phyloP scores from a whole-genome alignment of 2,113 vertebrate genomes.

The Thalassarche chlororhynchos region DNA sequence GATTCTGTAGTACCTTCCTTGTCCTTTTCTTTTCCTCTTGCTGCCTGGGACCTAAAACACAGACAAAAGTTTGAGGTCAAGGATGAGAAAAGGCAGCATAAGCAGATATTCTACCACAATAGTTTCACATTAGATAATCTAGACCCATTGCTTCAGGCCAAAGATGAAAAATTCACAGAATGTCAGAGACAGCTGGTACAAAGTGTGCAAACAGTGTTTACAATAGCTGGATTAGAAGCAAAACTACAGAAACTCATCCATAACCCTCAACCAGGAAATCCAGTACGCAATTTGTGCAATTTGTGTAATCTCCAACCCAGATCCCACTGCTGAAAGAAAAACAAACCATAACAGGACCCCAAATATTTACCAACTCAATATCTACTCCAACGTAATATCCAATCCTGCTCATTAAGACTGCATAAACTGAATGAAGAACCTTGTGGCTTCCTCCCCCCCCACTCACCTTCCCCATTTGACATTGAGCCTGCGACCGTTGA shows the following conservation, averaged over 20 bases:
- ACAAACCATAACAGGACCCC: background rate
- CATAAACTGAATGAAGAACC: background rate
- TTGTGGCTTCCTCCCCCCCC: accelerated
- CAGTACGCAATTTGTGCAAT: background rate
- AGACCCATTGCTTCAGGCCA: background rate
- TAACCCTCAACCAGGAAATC: background rate
- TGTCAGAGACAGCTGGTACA: background rate
- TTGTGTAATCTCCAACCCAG: background rate
- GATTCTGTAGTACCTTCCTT: constrained; percentile 89
- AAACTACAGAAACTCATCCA: background rate
- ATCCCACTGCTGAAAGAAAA: background rate
- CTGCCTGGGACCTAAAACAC: constrained; percentile 87
- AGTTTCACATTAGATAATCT: background rate
- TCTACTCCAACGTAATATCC: background rate
- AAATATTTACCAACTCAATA: background rate
- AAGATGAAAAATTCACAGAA: background rate
- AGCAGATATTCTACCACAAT: background rate
- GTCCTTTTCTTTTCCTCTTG: constrained; percentile 90
- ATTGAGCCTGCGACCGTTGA: constrained; percentile 93
- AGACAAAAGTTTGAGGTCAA: background rate
- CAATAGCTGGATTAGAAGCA: background rate
- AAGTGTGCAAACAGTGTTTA: background rate
- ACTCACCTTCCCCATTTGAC: constrained; percentile 98
- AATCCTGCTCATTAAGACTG: background rate
- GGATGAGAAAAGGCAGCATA: background rate